Conservation (phyloP, 2,888 invertebrate species). For the Diadromus collaris region DNA sequence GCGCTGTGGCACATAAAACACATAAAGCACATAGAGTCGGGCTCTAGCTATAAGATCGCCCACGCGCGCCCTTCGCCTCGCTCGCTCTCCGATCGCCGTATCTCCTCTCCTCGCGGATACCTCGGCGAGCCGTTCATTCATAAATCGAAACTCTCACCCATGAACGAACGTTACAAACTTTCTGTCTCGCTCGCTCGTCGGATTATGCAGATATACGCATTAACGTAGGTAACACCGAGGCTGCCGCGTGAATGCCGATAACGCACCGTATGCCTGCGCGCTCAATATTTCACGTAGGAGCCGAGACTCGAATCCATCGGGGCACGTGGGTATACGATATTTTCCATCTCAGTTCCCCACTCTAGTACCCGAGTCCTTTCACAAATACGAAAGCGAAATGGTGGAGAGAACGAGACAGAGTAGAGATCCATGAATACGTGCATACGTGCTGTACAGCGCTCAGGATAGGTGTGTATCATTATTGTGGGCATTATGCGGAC, state of each 20-base stretch:
- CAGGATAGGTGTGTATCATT: slow-evolving; percentile 29
- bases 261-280: slow-evolving; percentile 27
- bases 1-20: slow-evolving; percentile 4
- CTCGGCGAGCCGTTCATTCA: slow-evolving; percentile 61
- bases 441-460: slow-evolving; percentile 9
- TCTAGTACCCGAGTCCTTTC: slow-evolving; percentile 47
- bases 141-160: slow-evolving; percentile 60
- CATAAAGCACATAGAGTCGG: background rate
- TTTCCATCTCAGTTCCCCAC: background rate
- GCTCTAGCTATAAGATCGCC: slow-evolving; percentile 58
- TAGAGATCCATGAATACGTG: slow-evolving; percentile 5
- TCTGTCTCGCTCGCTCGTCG: slow-evolving; percentile 10
- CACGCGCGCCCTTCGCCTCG: slow-evolving; percentile 65
- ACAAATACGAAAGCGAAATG: slow-evolving; percentile 46
- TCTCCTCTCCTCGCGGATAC: slow-evolving; percentile 68
- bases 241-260: slow-evolving; percentile 23
- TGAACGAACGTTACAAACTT: slow-evolving; percentile 42
- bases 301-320: slow-evolving; percentile 21
- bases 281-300: slow-evolving; percentile 56
- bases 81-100: slow-evolving; percentile 75
- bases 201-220: slow-evolving; percentile 42
- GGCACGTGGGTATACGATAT: slow-evolving; percentile 35
- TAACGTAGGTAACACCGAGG: slow-evolving; percentile 48
- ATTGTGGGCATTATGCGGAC: slow-evolving; percentile 29
- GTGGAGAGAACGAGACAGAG: background rate